A percentile compares a stretch with the other conserved stretches of the same genome.
Conservation (phyloP, 2,113 vertebrate genomes). For the Pelmatolapia mariae region DNA sequence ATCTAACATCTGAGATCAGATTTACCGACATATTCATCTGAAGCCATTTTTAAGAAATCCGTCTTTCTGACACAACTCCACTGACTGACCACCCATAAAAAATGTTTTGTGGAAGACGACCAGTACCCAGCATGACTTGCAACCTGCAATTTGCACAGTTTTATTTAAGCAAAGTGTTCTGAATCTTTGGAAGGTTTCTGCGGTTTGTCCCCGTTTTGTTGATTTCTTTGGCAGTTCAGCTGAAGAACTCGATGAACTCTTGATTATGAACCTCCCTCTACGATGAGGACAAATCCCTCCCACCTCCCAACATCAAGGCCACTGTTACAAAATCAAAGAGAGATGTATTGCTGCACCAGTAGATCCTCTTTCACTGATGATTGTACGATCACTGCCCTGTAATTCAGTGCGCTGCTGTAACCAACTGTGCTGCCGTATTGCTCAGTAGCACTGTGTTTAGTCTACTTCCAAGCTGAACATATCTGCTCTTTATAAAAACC, state of each 20-base stretch:
- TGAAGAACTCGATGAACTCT: conserved; percentile 53
- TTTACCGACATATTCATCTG: background rate
- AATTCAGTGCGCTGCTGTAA: background rate
- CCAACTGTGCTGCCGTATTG: background rate
- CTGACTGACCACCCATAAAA: conserved; percentile 4
- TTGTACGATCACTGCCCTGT: background rate
- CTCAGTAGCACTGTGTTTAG: background rate
- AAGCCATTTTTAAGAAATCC: background rate
- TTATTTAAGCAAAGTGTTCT: conserved; percentile 27
- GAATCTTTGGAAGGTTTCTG: conserved; percentile 25
- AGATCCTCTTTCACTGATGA: background rate
- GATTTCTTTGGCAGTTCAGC: conserved; percentile 38
- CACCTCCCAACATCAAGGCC: conserved; percentile 26
- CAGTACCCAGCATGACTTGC: background rate
- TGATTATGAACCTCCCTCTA: background rate
- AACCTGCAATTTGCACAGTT: conserved; percentile 26
- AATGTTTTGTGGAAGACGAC: background rate
- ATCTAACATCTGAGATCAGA: conserved; percentile 21
- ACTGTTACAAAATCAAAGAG: conserved; percentile 8
- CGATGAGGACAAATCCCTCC: conserved; percentile 13
- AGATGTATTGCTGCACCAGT: background rate
- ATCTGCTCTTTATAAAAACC: background rate
- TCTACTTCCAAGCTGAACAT: background rate
- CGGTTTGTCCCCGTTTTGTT: conserved; percentile 38
- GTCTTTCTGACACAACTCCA: background rate